Evolutionary conservation across 2,888 invertebrate genomes (phyloP).

Genomic region (Rotaria socialis): DNA sequence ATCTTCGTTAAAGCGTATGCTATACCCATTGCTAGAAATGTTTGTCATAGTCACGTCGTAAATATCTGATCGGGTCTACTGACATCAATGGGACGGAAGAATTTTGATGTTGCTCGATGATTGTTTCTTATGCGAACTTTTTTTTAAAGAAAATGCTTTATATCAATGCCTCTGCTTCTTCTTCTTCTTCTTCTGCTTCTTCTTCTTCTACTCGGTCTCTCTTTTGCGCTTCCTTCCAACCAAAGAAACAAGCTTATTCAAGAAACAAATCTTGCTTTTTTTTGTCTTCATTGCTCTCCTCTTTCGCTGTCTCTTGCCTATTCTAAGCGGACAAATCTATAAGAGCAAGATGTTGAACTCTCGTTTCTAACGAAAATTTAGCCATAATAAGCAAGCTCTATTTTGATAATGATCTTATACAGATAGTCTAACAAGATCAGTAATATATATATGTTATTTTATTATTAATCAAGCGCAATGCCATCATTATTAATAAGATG

Average conservation of each 20-base stretch:
- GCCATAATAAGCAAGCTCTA: background rate
- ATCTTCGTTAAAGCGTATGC: background rate
- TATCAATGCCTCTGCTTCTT: background rate
- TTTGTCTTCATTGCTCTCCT: background rate
- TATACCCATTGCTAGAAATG: background rate
- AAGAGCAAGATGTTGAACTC: background rate
- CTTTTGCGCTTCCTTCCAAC: constrained; percentile 2
- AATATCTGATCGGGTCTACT: background rate
- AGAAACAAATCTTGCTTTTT: background rate
- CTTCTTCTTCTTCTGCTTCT: background rate
- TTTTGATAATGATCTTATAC: background rate
- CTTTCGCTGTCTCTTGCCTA: background rate
- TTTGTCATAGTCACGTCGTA: background rate
- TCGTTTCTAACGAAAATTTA: background rate
- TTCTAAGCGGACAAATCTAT: background rate
- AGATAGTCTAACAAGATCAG: background rate
- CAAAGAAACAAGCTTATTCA: background rate
- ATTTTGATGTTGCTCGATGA: background rate
- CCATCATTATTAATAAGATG: background rate
- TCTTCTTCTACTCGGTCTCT: background rate
- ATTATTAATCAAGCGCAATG: background rate
- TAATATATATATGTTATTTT: background rate
- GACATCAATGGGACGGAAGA: constrained; percentile 2
- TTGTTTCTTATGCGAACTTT: background rate
- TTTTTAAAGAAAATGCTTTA: background rate